A percentile compares a stretch with the other conserved stretches of the same genome.
phyloP scores from a whole-genome alignment of 2,888 invertebrate genomes.

The Octodonta nipae region DNA sequence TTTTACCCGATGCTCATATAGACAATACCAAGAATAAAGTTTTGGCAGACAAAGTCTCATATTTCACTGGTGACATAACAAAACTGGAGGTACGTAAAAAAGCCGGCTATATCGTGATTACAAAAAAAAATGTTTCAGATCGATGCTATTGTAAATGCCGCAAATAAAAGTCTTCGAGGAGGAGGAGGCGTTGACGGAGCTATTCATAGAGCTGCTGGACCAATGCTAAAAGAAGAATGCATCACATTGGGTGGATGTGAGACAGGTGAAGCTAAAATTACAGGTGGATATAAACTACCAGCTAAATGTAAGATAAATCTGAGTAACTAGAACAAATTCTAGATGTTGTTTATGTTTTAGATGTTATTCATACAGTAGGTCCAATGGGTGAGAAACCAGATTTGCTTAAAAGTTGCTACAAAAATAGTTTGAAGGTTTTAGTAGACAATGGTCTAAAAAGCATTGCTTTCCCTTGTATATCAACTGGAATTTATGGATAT shows the following conservation, averaged over 20 bases:
- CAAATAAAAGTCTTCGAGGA: slow-evolving; percentile 58
- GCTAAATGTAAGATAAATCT: slow-evolving; percentile 59
- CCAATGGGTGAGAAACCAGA: slow-evolving; percentile 59
- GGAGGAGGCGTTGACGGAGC: slow-evolving; percentile 89
- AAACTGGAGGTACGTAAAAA: slow-evolving; percentile 47
- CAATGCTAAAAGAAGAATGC: slow-evolving; percentile 56
- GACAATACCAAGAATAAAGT: slow-evolving; percentile 33
- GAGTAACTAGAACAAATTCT: background rate
- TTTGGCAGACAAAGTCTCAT: slow-evolving; percentile 48
- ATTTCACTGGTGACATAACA: slow-evolving; percentile 73
- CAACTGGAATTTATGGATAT: slow-evolving; percentile 84
- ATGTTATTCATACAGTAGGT: slow-evolving; percentile 82
- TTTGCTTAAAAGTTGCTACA: slow-evolving; percentile 56
- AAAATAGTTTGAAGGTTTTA: slow-evolving; percentile 47
- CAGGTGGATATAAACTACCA: slow-evolving; percentile 68
- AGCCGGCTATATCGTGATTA: too few species aligned
- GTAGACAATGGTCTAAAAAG: slow-evolving; percentile 44
- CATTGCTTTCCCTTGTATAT: slow-evolving; percentile 80
- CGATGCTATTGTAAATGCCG: slow-evolving; percentile 84
- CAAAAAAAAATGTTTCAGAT: slow-evolving; percentile 36
- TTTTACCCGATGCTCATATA: slow-evolving; percentile 29
- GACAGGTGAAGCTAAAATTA: slow-evolving; percentile 73
- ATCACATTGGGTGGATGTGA: slow-evolving; percentile 55
- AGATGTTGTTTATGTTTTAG: slow-evolving; percentile 40
- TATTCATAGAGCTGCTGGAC: slow-evolving; percentile 72